Evolutionary conservation across 2,113 vertebrate species (phyloP), one percentile per base, ranked within the genome.

Genomic region (Peromyscus polionotus): DNA sequence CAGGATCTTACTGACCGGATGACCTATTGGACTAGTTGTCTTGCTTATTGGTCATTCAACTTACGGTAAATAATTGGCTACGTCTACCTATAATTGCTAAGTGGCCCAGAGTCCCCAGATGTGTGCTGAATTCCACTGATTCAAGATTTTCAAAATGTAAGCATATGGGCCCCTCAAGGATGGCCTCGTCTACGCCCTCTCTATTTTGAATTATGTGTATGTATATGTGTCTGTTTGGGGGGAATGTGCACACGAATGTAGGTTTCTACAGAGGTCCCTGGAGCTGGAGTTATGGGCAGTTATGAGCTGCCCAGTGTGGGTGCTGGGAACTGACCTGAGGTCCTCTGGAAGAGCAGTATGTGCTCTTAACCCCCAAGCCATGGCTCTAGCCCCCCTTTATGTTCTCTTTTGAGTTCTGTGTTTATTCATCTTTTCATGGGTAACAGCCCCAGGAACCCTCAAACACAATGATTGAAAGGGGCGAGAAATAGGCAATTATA

Each of bases 41-140:
- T 92, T 88, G 48, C 36, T 92, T 39, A 75, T 80, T 70, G 85
- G 42, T 89, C 26, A 81, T 51, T 45, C 54, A 91, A n/a, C 84
- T 20, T 57, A 61, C 16, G 36, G 31, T 95, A 76, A 90, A 65
- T 72, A 22, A 61, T 33, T 57, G 45, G n/a, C 76, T 77, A 39
- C 4, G 45, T 89, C 19, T 75, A 5, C 63, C 31, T 91, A 4
- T 79, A 73, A 59, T 87, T 67, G 90, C 76, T 76, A 85, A 76
- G 73, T 67, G 59, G 48, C 31, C 24, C 45, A 36, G 39, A 36
- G 31, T 94, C 22, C 39, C 33, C 42, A 93, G 91, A 51, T 26
- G 12, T 36, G 28, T 70, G 59, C 72, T 89, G 39, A 77, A 67
- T 86, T 83, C 61, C 54, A 14, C 31, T n/a, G 22, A 72, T 68